Base-by-base conservation (phyloP, 2,888 invertebrate species). In the Sminthurides aquaticus region DNA sequence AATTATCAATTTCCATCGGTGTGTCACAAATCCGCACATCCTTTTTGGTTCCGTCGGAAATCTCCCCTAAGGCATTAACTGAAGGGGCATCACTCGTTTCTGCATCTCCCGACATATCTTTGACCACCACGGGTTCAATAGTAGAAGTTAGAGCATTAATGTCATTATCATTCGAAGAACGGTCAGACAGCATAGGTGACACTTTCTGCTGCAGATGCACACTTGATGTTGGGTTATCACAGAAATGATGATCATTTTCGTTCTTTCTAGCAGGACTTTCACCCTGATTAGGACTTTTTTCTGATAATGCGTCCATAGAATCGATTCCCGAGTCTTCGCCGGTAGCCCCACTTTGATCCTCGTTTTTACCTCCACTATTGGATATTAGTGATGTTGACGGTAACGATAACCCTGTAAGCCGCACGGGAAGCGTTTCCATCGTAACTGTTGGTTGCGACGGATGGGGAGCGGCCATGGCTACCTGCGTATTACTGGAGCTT, bases 241-340 rank as follows among this genome's bases (percentile, higher is more conserved):
- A 68, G 63, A 69, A 69, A 52, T 55, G 62, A 64, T 65, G 75
- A 64, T 77, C 77, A 57, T 77, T 77, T 60, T 79, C 78, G 58
- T 59, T 64, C 69, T 78, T 78, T 57, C 79, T 75, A 68, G 76
- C 75, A 48, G 78, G 79, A 84, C 90, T 78, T 85, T 90, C 81
- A 81, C 89, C 88, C 78, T 91, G 91, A 79, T 90, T 90, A n/a
- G 89, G 89, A 69, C 88, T 90, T 78, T 92, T 92, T 78, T 93
- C 92, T 24, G 91, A 91, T n/a, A 91, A 79, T 1, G 92, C 91
- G 78, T 93, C 92, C 92, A 92, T 91, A 48, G 91, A 91, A 78
- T 92, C 92, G 64, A 92, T 92, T 20, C 92, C 92, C 64, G 91
- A 91, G 79, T 92, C 91, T 77, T 92, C 92, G 55, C 91, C 91